Evolutionary conservation across 2,113 vertebrate species (phyloP).

Genomic region (Labeo rohita): DNA sequence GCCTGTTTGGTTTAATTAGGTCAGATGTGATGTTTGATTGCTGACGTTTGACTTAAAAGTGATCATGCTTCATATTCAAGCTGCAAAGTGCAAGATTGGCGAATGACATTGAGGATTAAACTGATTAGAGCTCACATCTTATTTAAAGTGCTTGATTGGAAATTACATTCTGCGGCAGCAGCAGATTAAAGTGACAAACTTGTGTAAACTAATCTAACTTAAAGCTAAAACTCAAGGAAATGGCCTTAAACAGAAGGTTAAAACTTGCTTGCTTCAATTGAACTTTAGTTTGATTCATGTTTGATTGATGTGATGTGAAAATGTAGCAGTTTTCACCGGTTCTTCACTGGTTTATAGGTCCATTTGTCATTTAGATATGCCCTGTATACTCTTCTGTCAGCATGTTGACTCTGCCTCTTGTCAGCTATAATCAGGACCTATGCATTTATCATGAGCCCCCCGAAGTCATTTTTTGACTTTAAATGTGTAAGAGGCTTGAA

Average conservation of each 20-base stretch:
- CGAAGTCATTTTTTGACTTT: conserved; percentile 59
- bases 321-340: neutral
- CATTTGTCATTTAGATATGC: neutral
- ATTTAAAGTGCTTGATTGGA: conserved; percentile 1
- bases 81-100: neutral
- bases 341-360: neutral
- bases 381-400: neutral
- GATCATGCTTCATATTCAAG: neutral
- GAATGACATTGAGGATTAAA: conserved; percentile 18
- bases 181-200: neutral
- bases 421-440: neutral
- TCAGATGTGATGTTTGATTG: neutral
- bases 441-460: conserved; percentile 46
- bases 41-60: neutral
- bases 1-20: neutral
- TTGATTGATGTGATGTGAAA: too few relatives aligned
- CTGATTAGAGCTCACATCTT: conserved; percentile 4
- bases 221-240: neutral
- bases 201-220: neutral
- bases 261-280: neutral
- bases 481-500: conserved; percentile 44
- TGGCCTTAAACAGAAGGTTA: neutral
- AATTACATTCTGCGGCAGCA: neutral
- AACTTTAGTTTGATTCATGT: neutral
- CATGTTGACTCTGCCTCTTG: neutral